Base-by-base conservation (phyloP, 2,113 vertebrate genomes). In the Barnardius zonarius region DNA sequence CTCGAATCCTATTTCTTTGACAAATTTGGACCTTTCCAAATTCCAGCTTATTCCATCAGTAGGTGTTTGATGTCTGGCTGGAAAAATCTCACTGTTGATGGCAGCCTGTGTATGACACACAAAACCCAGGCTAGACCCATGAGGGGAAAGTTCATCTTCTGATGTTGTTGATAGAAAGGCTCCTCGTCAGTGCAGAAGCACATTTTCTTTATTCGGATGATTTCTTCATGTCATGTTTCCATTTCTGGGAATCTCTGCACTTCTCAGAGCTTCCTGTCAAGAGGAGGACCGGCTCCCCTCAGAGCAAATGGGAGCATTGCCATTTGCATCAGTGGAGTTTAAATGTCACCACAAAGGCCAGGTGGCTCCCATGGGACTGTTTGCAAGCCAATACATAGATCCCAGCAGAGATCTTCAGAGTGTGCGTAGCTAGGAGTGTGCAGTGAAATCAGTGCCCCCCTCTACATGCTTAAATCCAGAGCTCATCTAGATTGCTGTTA, bases 291-390 rank as follows among this genome's bases (percentile, higher is more conserved):
- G 91, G 94, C 55, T 20, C 84, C 76, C 59, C 52, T 92, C n/a
- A 1, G 82, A 94, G 62, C 92, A 88, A 79, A 81, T 10, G 74
- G 80, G 83, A 94, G 48, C 74, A 54, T 79, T 97, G 93, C 86
- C 70, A 91, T 94, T 92, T 88, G 37, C 83, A 92, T 94, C 90
- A 84, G 57, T 33, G 49, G 52, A 88, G 77, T 84, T 88, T 88
- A 90, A 95, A 96, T 97, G 95, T 95, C 94, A 90, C 85, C 0
- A 2, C 84, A 87, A 88, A 95, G 94, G 87, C 87, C 14, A 23
- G 9, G 68, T 77, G 51, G n/a, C 85, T 97, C 95, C 93, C 59
- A 0, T 46, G 85, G 85, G 95, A 90, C 63, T 25, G 63, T n/a
- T 41, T 88, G 64, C 75, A 44, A 41, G 96, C 70, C 79, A 83